These are phyloP conservation scores for Elgonia sp. DNA, from an alignment of 2,888 invertebrate species.

Conservation along the genomic window DNA sequence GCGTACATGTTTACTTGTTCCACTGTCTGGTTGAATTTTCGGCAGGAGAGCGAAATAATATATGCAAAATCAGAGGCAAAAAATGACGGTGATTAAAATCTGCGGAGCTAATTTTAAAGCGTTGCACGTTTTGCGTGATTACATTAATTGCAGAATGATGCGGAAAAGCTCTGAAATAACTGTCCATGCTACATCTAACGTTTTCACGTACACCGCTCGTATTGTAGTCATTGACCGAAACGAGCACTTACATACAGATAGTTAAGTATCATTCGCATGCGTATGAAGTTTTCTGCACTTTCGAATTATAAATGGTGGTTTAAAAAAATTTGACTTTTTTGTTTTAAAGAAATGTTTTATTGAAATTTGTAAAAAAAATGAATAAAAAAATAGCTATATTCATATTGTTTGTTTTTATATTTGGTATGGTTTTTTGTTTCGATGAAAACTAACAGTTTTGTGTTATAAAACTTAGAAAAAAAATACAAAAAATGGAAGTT, in stretches of 20 bases:
- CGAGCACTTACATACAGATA: constrained; percentile 66
- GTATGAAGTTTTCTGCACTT: constrained; percentile 61
- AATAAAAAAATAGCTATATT: too few species aligned
- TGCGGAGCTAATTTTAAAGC: constrained; percentile 25
- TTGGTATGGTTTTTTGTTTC: too few species aligned
- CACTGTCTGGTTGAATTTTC: too few species aligned
- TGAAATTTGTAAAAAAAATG: too few species aligned
- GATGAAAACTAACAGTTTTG: too few species aligned
- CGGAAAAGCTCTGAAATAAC: constrained; percentile 69
- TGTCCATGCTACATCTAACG: constrained; percentile 64
- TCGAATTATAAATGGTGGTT: not conserved
- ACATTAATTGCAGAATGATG: constrained; percentile 64
- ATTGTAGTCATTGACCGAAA: constrained; percentile 75
- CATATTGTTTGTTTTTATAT: too few species aligned
- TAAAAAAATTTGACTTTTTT: too few species aligned
- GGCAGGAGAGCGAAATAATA: constrained; percentile 4
- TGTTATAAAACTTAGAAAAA: too few species aligned
- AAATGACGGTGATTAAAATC: constrained; percentile 30
- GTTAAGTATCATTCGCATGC: constrained; percentile 55
- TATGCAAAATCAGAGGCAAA: constrained; percentile 16
- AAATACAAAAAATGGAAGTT: too few species aligned
- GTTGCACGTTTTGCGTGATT: constrained; percentile 52
- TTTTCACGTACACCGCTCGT: constrained; percentile 61
- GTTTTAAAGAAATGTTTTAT: too few species aligned
- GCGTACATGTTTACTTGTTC: too few species aligned